A percentile compares a stretch with the other conserved stretches of the same genome.
phyloP scores from a whole-genome alignment of 2,113 vertebrate genomes.

The Lagopus leucura region DNA sequence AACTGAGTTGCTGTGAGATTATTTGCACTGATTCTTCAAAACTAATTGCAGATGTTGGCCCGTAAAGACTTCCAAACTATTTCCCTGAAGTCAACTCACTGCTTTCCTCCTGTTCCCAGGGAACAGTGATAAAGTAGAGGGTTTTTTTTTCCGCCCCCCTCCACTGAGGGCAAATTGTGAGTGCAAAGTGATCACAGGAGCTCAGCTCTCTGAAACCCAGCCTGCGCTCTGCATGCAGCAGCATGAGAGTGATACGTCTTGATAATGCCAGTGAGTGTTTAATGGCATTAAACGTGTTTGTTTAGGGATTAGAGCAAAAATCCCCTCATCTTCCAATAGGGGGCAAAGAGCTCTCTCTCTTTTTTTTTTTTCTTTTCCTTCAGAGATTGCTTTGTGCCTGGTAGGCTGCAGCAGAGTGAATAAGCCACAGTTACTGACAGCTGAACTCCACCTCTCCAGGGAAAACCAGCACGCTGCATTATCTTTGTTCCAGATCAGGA shows the following conservation, averaged over 20 bases:
- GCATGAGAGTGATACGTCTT: background rate
- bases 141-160: background rate
- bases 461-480: background rate
- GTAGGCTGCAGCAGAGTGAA: background rate
- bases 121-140: background rate
- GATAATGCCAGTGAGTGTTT: conserved; percentile 6
- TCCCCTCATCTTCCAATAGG: conserved; percentile 15
- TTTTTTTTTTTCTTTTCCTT: background rate
- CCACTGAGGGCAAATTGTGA: background rate
- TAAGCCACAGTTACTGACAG: background rate
- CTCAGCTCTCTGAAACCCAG: background rate
- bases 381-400: background rate
- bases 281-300: conserved; percentile 53
- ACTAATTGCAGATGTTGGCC: background rate
- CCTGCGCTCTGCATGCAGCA: conserved; percentile 9
- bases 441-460: background rate
- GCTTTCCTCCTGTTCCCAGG: background rate
- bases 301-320: conserved; percentile 50
- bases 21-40: background rate
- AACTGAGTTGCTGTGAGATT: background rate
- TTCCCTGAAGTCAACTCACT: background rate
- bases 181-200: background rate
- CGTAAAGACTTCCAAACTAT: background rate
- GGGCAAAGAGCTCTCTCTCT: rapidly evolving
- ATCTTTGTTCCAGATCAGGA: background rate